These are phyloP conservation scores for Hyperoplus lanceolatus DNA, from an alignment of 2,797 vertebrate genomes.

Conservation along the genomic window DNA sequence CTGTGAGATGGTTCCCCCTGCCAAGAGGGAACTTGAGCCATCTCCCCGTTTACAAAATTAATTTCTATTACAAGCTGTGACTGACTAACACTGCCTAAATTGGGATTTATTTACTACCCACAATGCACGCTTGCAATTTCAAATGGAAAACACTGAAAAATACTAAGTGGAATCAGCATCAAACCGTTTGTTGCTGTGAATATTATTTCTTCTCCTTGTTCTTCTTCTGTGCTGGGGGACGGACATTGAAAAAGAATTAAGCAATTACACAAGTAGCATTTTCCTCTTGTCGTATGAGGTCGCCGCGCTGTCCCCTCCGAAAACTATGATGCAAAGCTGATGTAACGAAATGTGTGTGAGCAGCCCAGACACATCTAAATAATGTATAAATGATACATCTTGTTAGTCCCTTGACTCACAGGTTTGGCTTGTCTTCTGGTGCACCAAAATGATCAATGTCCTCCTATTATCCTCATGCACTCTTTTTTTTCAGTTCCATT, in stretches of 20 bases:
- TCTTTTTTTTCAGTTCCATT: conserved; percentile 64
- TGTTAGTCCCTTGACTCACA: conserved; percentile 70
- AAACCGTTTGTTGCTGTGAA: conserved; percentile 1
- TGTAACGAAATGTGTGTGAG: conserved; percentile 64
- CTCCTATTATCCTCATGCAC: conserved; percentile 79
- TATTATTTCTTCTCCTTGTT: not conserved
- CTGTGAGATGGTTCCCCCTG: conserved; percentile 76
- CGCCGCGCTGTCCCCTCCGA: conserved; percentile 36
- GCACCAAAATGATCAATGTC: conserved; percentile 82
- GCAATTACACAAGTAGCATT: conserved; percentile 37
- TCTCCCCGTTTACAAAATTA: conserved; percentile 84
- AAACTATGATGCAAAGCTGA: conserved; percentile 74
- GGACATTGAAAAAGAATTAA: conserved; percentile 45
- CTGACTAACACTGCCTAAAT: conserved; percentile 69
- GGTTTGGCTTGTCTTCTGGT: conserved; percentile 73
- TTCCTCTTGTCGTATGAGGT: conserved; percentile 55
- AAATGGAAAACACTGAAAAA: conserved; percentile 50
- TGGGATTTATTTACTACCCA: conserved; percentile 70
- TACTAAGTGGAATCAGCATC: conserved; percentile 29
- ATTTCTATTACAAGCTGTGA: conserved; percentile 81
- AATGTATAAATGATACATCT: conserved; percentile 78
- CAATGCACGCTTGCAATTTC: conserved; percentile 55
- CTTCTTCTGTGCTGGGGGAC: conserved; percentile 8
- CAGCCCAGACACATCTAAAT: conserved; percentile 72
- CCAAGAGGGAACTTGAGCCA: conserved; percentile 82